These are phyloP conservation scores for Indicator maculatus DNA, from an alignment of 2,113 vertebrate species.

Conservation along the genomic window DNA sequence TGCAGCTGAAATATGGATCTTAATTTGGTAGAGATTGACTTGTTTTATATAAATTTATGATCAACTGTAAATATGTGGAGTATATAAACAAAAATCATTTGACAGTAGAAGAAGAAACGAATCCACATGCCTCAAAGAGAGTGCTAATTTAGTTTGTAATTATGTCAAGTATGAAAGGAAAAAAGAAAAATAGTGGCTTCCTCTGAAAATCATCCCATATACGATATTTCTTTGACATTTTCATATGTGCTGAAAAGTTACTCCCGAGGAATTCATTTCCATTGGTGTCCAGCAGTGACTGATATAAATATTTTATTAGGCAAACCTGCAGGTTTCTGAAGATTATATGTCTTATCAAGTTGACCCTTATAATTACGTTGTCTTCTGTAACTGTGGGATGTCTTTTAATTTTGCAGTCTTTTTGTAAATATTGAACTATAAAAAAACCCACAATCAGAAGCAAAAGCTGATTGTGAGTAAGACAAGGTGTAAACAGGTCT, in stretches of 20 bases:
- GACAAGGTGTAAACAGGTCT: constrained; percentile 48
- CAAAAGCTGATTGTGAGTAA: constrained; percentile 22
- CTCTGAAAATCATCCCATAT: neutral
- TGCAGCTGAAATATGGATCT: neutral
- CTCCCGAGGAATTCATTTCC: constrained; percentile 55
- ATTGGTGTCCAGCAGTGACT: constrained; percentile 78
- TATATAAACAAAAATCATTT: neutral
- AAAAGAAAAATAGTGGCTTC: neutral
- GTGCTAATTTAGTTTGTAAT: constrained; percentile 20
- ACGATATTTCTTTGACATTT: constrained; percentile 27
- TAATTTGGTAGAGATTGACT: neutral
- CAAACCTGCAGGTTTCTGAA: constrained; percentile 79
- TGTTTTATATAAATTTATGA: neutral
- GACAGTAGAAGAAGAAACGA: neutral
- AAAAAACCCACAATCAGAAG: constrained; percentile 63
- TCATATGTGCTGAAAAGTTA: constrained; percentile 38
- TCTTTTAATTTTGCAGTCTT: constrained; percentile 77
- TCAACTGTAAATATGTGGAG: neutral
- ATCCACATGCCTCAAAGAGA: neutral
- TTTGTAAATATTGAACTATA: constrained; percentile 79
- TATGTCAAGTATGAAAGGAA: constrained; percentile 1
- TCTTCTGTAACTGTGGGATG: constrained; percentile 77
- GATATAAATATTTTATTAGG: constrained; percentile 85
- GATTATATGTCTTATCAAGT: constrained; percentile 85
- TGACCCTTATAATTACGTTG: constrained; percentile 86